These are phyloP conservation scores for Bombyx mandarina DNA, from an alignment of 1,140 invertebrate genomes.

Conservation along the genomic window DNA sequence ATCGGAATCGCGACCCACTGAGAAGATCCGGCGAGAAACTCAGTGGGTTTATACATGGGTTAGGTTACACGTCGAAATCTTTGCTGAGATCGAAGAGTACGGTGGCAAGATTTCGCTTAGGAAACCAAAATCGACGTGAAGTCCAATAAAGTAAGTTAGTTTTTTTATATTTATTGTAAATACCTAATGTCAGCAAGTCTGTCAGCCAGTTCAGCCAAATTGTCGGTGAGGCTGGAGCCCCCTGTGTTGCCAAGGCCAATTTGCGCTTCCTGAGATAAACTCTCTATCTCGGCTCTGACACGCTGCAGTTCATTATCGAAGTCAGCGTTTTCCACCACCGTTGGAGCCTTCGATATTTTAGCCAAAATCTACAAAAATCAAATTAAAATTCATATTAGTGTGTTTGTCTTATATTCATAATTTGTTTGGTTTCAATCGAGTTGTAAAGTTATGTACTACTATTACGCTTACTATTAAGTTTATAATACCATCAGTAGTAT, in stretches of 20 bases:
- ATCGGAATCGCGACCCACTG: too few relatives aligned
- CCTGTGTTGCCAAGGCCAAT: conserved; percentile 71
- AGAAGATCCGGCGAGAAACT: too few relatives aligned
- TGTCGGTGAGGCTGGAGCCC: conserved; percentile 76
- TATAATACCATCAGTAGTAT: too few relatives aligned
- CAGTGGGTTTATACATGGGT: too few relatives aligned
- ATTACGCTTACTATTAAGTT: too few relatives aligned
- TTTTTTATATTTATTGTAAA: neutral
- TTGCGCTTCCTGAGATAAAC: conserved; percentile 79
- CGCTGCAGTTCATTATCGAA: conserved; percentile 83
- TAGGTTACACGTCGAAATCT: too few relatives aligned
- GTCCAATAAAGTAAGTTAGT: too few relatives aligned
- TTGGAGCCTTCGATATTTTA: conserved; percentile 81
- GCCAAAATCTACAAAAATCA: conserved; percentile 38
- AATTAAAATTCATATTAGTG: neutral
- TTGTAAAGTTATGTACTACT: too few relatives aligned
- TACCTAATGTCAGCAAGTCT: conserved; percentile 76
- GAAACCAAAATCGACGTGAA: too few relatives aligned
- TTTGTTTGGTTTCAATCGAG: too few relatives aligned
- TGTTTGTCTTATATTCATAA: neutral
- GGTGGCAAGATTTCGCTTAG: too few relatives aligned
- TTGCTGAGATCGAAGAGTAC: too few relatives aligned
- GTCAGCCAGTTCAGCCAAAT: conserved; percentile 77
- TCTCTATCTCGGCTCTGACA: conserved; percentile 80
- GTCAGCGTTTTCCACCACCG: conserved; percentile 86